Base-by-base conservation (phyloP, 92 coral and sea anemone species). In the Epizoanthus rinbou region DNA sequence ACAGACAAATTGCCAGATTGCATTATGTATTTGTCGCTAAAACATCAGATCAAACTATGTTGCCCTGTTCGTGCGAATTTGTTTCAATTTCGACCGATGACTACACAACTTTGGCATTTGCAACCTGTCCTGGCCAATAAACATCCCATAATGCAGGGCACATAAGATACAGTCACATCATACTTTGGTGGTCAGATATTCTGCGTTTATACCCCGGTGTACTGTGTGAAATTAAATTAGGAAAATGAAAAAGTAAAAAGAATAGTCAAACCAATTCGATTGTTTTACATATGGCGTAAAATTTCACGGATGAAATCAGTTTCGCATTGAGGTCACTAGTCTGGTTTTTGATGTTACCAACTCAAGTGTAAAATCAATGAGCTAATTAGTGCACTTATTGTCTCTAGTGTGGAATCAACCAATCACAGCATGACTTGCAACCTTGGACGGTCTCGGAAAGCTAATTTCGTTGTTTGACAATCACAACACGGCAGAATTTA, bases 321-420 rank as follows among this genome's bases (percentile, higher is more conserved):
- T 8, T 39, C 63, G 31, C 43, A 65, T 60, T 23, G 39, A 25
- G 82, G 58, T 23, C 71, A 78, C 22, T 62, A 33, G 15, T 62
- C 58, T 15, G 50, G 58, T 43, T 59, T 33, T 7, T 62, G 45
- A 41, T 41, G 23, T 78, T 78, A 62, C 15, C 71, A 78, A 59
- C 24, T 78, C 82, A 63, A 78, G 57, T 78, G 82, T 78, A 23
- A 59, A 78, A 35, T 62, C 82, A 78, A 78, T 78, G 82, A 78
- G n/a, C 82, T 78, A 62, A 78, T 78, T 78, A 62, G 22, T 37
- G 58, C 6, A 4, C 69, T 78, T 37, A 60, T 41, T 63, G 82
- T 22, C 71, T 62, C 58, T 37, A 60, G 82, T 65, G 8, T 47
- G 54, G 35, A 63, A 78, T 19, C 82, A 62, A 45, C 82, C 82